phyloP scores from a whole-genome alignment of 2,888 invertebrate species.

The Leucozona laternaria region DNA sequence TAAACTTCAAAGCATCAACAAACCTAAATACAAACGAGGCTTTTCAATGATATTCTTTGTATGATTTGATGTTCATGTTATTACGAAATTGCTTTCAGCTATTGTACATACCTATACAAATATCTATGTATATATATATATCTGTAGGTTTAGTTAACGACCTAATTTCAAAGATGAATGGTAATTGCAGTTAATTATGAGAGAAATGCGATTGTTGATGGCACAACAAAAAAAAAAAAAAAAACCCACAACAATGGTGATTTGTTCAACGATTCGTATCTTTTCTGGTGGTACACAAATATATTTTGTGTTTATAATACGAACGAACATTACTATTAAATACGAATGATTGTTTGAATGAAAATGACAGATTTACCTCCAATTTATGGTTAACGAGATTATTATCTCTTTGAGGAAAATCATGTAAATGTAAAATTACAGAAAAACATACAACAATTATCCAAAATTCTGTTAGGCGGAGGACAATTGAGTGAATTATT shows the following conservation, averaged over 20 bases:
- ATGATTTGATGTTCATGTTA: not conserved
- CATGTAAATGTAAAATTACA: not conserved
- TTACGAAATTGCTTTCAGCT: not conserved
- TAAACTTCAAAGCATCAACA: not conserved
- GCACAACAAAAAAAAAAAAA: not conserved
- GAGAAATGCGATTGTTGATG: slow-evolving; percentile 7
- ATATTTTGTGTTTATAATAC: not conserved
- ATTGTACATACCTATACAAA: no score
- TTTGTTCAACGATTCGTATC: slow-evolving; percentile 25
- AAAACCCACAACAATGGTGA: slow-evolving; percentile 1
- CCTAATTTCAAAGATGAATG: slow-evolving; percentile 44
- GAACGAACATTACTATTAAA: not conserved
- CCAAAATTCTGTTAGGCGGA: no score
- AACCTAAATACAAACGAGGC: not conserved
- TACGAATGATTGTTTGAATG: not conserved
- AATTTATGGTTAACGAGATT: not conserved
- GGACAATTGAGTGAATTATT: no score
- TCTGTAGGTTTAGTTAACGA: not conserved
- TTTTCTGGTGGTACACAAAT: not conserved
- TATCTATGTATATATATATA: not conserved
- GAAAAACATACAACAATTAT: not conserved
- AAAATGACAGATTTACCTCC: not conserved
- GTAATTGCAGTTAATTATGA: slow-evolving; percentile 44
- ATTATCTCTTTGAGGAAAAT: not conserved
- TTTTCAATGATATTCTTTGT: not conserved